Evolutionary conservation across 2,113 vertebrate species (phyloP).

Genomic region (Tricholaema leucomelas): DNA sequence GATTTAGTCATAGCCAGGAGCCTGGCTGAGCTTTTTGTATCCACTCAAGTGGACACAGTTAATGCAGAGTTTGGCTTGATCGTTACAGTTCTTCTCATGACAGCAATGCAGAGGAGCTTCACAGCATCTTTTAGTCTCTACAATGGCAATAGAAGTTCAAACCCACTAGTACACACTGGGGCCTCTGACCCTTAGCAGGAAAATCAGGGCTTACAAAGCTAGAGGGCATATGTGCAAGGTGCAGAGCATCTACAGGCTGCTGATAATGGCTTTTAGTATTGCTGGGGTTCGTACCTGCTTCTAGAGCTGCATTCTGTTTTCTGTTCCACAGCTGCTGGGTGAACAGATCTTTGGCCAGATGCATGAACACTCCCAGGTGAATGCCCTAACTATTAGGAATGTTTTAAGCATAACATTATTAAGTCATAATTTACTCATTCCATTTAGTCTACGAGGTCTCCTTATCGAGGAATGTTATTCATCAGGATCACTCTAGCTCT

Average conservation of each 20-base stretch:
- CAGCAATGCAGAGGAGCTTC: not conserved
- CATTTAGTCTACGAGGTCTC: conserved; percentile 9
- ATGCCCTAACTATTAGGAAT: conserved; percentile 30
- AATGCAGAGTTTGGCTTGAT: conserved; percentile 25
- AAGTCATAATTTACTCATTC: conserved; percentile 50
- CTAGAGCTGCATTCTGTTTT: not conserved
- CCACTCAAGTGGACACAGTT: conserved; percentile 56
- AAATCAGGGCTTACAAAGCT: not conserved
- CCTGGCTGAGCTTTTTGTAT: conserved; percentile 59
- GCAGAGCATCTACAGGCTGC: not conserved
- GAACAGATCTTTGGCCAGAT: not conserved
- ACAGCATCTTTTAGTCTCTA: not conserved
- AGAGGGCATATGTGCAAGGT: not conserved
- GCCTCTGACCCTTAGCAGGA: not conserved
- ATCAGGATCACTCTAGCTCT: conserved; percentile 34
- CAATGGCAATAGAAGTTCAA: not conserved
- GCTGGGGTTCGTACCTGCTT: not conserved
- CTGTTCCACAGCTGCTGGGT: not conserved
- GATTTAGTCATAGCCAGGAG: conserved; percentile 61
- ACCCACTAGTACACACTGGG: not conserved
- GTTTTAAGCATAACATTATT: conserved; percentile 48
- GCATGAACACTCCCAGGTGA: conserved; percentile 7
- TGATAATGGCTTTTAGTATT: not conserved
- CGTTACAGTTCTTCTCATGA: not conserved
- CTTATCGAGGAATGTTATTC: conserved; percentile 30